These are phyloP conservation scores for Acronicta leporina DNA, from an alignment of 2,888 invertebrate species.

Conservation along the genomic window DNA sequence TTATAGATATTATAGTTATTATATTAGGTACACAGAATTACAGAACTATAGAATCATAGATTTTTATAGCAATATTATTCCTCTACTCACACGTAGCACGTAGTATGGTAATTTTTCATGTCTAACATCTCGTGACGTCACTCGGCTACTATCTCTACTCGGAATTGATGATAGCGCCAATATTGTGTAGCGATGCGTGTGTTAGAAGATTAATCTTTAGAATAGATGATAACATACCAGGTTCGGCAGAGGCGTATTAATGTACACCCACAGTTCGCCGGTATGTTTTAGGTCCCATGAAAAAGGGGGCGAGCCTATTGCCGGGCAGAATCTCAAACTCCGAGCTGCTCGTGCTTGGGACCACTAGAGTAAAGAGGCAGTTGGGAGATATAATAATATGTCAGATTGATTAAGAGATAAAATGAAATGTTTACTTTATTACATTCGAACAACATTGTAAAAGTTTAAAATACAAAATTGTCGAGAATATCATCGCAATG, in stretches of 20 bases:
- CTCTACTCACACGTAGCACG: neutral
- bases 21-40: too few species aligned
- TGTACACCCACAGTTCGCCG: too few species aligned
- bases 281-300: too few species aligned
- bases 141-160: neutral
- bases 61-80: neutral
- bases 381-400: too few species aligned
- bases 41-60: neutral
- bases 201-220: constrained; percentile 16
- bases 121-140: constrained; percentile 6
- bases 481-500: constrained; percentile 11
- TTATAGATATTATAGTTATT: too few species aligned
- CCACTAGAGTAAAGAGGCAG: too few species aligned
- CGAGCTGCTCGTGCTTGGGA: too few species aligned
- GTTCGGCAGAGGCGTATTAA: too few species aligned
- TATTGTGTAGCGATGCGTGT: constrained; percentile 1
- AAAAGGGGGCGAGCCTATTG: too few species aligned
- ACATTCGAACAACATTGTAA: constrained; percentile 28
- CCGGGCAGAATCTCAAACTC: too few species aligned
- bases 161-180: constrained; percentile 26
- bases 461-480: constrained; percentile 12
- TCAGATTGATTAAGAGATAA: constrained; percentile 27
- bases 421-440: constrained; percentile 17
- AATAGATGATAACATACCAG: neutral
- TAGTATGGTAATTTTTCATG: constrained; percentile 33